phyloP scores from a whole-genome alignment of 35 echinoderm and acorn worm genomes.

The Hemicentrotus pulcherrimus region DNA sequence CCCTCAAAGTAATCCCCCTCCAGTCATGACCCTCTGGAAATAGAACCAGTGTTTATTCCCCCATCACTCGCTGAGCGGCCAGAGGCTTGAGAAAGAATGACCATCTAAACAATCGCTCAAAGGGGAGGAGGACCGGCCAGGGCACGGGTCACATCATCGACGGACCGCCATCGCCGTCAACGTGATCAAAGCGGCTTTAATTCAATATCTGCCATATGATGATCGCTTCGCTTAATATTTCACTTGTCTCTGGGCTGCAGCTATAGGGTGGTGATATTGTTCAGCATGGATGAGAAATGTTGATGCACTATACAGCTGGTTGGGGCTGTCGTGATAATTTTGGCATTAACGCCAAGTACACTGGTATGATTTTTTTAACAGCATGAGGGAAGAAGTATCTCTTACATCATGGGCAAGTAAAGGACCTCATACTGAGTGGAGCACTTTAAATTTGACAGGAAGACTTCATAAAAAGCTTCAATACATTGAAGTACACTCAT shows the following conservation, averaged over 20 bases:
- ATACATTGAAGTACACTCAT: neutral
- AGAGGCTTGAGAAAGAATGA: constrained; percentile 18
- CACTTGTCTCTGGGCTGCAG: neutral
- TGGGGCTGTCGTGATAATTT: neutral
- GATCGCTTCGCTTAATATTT: constrained; percentile 12
- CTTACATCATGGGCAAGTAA: neutral
- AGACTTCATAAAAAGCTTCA: neutral
- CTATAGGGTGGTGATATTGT: neutral
- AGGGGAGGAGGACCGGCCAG: neutral
- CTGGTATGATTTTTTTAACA: neutral
- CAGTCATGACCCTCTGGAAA: constrained; percentile 7
- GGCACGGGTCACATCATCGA: neutral
- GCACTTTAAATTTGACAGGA: neutral
- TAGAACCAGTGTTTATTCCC: constrained; percentile 1
- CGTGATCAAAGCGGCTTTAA: constrained; percentile 1
- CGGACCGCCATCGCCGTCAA: neutral
- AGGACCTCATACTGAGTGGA: neutral
- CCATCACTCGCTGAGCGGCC: neutral
- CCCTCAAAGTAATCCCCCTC: neutral
- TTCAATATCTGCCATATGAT: constrained; percentile 13
- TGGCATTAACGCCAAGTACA: neutral
- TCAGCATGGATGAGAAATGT: neutral
- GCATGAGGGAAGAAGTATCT: neutral
- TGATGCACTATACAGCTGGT: constrained; percentile 9
- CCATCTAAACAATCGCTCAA: neutral